phyloP scores from a whole-genome alignment of 2,888 invertebrate genomes.

The Tipula vernalis region DNA sequence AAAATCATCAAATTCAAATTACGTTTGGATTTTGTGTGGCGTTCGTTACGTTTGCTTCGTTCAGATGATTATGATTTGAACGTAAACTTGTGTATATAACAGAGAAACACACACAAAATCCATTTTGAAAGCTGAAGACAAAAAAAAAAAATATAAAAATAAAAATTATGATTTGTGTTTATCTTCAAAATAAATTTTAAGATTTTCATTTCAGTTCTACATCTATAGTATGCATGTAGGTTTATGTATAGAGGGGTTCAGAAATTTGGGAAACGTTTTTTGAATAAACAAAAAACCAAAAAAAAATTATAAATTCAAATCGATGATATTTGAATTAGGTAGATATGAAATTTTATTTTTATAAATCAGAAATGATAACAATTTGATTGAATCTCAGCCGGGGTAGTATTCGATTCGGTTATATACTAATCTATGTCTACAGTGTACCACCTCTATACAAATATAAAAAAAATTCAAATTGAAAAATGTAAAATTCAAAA shows the following conservation, averaged over 20 bases:
- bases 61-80: neutral
- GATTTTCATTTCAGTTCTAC: neutral
- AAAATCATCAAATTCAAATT: neutral
- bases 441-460: too few relatives aligned
- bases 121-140: neutral
- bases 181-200: neutral
- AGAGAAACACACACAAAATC: neutral
- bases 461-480: too few relatives aligned
- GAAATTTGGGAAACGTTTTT: neutral
- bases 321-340: neutral
- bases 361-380: neutral
- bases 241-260: neutral
- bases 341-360: neutral
- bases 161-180: neutral
- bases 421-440: too few relatives aligned
- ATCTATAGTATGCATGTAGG: neutral
- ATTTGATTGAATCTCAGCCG: neutral
- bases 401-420: neutral
- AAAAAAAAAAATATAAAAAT: neutral
- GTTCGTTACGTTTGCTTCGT: neutral
- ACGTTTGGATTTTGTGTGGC: neutral
- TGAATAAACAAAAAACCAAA: neutral
- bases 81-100: neutral
- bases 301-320: neutral
- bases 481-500: too few relatives aligned